Evolutionary conservation across 2,113 vertebrate genomes (phyloP).

Genomic region (Mirza zaza): DNA sequence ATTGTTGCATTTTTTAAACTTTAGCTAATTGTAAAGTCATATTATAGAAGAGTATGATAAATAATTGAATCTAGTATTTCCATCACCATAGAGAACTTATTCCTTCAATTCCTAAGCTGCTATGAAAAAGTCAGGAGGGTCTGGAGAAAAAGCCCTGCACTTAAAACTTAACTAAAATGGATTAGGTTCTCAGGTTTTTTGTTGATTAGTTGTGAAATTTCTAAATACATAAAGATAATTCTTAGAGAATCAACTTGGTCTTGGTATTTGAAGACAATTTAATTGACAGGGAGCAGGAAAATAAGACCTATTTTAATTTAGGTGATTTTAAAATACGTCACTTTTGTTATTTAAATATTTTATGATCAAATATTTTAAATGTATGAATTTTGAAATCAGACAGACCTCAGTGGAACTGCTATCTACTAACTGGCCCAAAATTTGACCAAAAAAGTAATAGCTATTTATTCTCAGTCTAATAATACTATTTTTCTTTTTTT

Average conservation of each 20-base stretch:
- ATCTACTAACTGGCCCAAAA: neutral
- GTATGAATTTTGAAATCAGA: neutral
- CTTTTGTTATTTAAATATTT: neutral
- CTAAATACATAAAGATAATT: neutral
- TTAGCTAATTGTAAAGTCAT: neutral
- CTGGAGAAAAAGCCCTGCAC: neutral
- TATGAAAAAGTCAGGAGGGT: neutral
- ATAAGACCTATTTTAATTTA: neutral
- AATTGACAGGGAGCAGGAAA: neutral
- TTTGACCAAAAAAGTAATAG: neutral
- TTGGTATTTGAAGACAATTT: neutral
- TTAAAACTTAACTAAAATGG: slow-evolving; percentile 6
- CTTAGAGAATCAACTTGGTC: neutral
- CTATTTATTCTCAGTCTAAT: neutral
- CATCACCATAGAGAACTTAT: neutral
- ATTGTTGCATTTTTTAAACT: neutral
- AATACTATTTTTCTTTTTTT: neutral
- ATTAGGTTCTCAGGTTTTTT: neutral
- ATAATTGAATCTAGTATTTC: neutral
- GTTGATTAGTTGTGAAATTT: neutral
- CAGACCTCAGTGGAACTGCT: neutral
- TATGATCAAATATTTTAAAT: neutral
- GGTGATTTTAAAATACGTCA: neutral
- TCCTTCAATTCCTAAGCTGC: neutral
- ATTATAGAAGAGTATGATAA: neutral